Evolutionary conservation across 2,888 invertebrate genomes (phyloP).

Genomic region (Teleogryllus oceanicus): DNA sequence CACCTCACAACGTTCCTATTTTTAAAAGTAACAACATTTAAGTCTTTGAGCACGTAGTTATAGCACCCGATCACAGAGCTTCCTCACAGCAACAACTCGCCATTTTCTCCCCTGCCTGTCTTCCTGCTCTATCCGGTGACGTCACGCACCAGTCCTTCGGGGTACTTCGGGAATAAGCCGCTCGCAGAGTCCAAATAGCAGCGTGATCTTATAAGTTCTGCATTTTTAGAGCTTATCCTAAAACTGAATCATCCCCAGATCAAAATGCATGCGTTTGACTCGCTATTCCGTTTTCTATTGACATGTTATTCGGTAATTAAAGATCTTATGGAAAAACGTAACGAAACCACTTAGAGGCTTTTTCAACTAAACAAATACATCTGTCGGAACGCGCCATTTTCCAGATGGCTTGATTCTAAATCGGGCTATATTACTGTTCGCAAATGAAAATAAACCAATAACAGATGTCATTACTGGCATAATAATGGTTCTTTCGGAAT

Average conservation of each 20-base stretch:
- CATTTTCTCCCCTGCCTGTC: slow-evolving; percentile 43
- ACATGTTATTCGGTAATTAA: background rate
- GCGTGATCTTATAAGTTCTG: slow-evolving; percentile 31
- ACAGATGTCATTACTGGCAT: too few relatives aligned
- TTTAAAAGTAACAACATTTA: slow-evolving; percentile 40
- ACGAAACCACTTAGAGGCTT: slow-evolving; percentile 28
- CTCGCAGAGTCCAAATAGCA: slow-evolving; percentile 36
- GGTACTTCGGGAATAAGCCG: slow-evolving; percentile 39
- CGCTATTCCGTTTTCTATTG: too few relatives aligned
- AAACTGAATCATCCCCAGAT: too few relatives aligned
- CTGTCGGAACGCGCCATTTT: slow-evolving; percentile 25
- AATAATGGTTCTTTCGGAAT: too few relatives aligned
- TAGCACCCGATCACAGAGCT: slow-evolving; percentile 40
- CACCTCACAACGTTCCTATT: slow-evolving; percentile 55
- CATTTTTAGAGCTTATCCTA: background rate
- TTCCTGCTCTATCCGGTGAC: slow-evolving; percentile 42
- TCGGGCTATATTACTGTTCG: slow-evolving; percentile 21
- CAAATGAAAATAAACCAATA: too few relatives aligned
- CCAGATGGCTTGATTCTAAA: slow-evolving; percentile 21
- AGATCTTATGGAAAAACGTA: slow-evolving; percentile 19
- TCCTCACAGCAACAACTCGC: slow-evolving; percentile 42
- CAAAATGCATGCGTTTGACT: too few relatives aligned
- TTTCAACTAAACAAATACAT: slow-evolving; percentile 20
- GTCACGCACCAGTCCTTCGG: slow-evolving; percentile 40
- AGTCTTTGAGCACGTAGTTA: slow-evolving; percentile 40